Percentiles rank a stretch among this genome's conserved stretches.
These are phyloP conservation scores for Raja brachyura DNA, from an alignment of 2,113 vertebrate genomes.

Conservation along the genomic window DNA sequence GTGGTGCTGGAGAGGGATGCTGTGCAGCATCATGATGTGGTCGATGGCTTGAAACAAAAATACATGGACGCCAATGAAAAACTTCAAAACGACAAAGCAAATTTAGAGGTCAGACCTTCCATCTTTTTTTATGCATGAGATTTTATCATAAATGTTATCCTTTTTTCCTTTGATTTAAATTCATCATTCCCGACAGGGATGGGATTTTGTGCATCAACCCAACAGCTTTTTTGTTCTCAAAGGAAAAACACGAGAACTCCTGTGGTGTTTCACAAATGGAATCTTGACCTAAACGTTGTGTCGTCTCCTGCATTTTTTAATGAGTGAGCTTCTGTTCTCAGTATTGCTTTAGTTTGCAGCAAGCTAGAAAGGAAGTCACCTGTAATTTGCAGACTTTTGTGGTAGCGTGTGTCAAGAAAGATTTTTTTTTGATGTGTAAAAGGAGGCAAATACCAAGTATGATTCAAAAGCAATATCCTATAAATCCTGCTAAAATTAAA, in stretches of 20 bases:
- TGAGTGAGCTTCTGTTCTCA: conserved; percentile 7
- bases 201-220: neutral
- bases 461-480: neutral
- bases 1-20: conserved; percentile 70
- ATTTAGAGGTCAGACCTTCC: conserved; percentile 69
- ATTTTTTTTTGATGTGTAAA: neutral
- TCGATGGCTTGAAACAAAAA: conserved; percentile 73
- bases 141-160: neutral
- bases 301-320: neutral
- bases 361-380: neutral
- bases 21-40: conserved; percentile 74
- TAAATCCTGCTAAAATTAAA: neutral
- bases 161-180: neutral
- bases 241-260: neutral
- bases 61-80: conserved; percentile 85
- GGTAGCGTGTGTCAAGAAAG: neutral
- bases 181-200: neutral
- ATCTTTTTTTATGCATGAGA: neutral
- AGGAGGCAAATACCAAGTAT: neutral
- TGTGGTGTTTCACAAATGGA: neutral
- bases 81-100: conserved; percentile 84
- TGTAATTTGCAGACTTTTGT: neutral
- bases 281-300: neutral
- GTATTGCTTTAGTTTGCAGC: neutral
- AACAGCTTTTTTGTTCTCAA: neutral